Percentiles rank a stretch among this genome's conserved stretches.
phyloP scores from a whole-genome alignment of 30 jellyfish, hydroid and myxozoan species.

The Nemopilema nomurai region DNA sequence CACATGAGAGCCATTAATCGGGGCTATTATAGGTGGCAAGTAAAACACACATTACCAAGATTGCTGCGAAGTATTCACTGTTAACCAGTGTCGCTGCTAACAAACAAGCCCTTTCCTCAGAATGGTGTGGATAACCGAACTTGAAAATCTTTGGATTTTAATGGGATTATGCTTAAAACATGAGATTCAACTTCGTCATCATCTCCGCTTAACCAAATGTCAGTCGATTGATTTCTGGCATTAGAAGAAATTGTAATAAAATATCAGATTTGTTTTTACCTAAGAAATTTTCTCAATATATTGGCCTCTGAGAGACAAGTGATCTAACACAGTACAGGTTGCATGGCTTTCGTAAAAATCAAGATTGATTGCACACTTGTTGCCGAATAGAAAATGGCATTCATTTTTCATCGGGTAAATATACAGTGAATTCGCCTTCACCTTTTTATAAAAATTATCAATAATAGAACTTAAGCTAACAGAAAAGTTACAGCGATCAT shows the following conservation, averaged over 20 bases:
- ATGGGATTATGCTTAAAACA: slow-evolving; percentile 28
- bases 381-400: no score
- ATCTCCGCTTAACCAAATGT: neutral
- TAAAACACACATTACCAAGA: slow-evolving; percentile 7
- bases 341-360: no score
- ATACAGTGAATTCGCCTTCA: no score
- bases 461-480: no score
- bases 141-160: neutral
- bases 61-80: neutral
- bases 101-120: neutral
- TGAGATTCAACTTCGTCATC: slow-evolving; percentile 23
- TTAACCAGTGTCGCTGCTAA: neutral
- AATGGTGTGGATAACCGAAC: slow-evolving; percentile 13
- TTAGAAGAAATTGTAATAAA: neutral
- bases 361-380: no score
- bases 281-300: no score
- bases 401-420: no score
- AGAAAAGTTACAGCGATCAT: no score
- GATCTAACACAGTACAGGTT: no score
- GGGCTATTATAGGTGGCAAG: slow-evolving; percentile 4
- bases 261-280: neutral
- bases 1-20: slow-evolving; percentile 1
- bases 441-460: no score
- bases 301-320: no score
- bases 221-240: neutral